A percentile compares a stretch with the other conserved stretches of the same genome.
These are phyloP conservation scores for Porites divaricata DNA, from an alignment of 92 coral and sea anemone species.

Conservation along the genomic window DNA sequence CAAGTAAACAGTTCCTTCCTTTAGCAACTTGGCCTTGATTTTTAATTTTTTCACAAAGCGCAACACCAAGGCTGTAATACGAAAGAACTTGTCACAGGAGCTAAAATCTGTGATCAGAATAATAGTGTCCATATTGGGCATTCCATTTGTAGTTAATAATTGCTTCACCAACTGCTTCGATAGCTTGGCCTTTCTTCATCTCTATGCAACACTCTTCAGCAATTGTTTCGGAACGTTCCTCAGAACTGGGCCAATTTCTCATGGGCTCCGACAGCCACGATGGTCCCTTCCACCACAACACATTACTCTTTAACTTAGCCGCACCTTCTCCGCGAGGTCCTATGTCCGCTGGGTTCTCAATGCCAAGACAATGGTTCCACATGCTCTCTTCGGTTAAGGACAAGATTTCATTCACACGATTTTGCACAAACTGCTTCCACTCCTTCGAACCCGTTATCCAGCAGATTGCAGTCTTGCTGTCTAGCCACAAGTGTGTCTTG, in stretches of 20 bases:
- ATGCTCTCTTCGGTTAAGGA: background rate
- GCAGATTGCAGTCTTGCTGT: too few species aligned
- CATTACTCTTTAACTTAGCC: background rate
- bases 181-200: slow-evolving; percentile 1
- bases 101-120: slow-evolving; percentile 41
- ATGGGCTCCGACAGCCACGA: background rate
- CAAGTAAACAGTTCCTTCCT: background rate
- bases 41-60: slow-evolving; percentile 43
- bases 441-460: slow-evolving; percentile 15
- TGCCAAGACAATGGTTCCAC: slow-evolving; percentile 24
- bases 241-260: slow-evolving; percentile 14
- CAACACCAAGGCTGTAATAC: slow-evolving; percentile 56
- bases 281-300: slow-evolving; percentile 19
- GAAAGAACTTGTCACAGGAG: slow-evolving; percentile 29
- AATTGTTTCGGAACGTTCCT: background rate
- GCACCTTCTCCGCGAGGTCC: slow-evolving; percentile 16
- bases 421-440: slow-evolving; percentile 30
- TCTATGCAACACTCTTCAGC: slow-evolving; percentile 8
- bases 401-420: slow-evolving; percentile 24
- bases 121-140: slow-evolving; percentile 7
- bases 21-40: slow-evolving; percentile 9
- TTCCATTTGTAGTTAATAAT: background rate
- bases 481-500: too few species aligned
- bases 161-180: background rate
- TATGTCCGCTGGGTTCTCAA: slow-evolving; percentile 17